Percentiles rank a stretch among this genome's conserved stretches.
Conservation (phyloP, 2,113 vertebrate species). For the Clarias batrachus region DNA sequence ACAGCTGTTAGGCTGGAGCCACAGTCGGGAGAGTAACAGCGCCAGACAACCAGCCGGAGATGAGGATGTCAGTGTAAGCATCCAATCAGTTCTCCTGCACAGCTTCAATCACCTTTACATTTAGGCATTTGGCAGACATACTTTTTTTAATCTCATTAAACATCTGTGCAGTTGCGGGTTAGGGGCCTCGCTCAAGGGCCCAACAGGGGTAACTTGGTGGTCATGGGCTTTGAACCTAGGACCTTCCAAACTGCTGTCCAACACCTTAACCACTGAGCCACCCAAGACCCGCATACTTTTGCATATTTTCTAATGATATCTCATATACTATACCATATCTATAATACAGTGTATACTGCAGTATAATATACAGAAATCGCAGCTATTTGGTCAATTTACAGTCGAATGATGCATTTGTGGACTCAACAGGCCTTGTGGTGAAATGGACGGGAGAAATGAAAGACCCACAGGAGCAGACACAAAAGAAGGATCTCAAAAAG, state of each 20-base stretch:
- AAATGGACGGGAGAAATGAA: not conserved
- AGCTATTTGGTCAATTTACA: slow-evolving; percentile 12
- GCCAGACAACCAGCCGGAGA: slow-evolving; percentile 7
- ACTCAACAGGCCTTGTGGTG: not conserved
- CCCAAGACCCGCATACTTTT: no score
- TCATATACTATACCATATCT: not conserved
- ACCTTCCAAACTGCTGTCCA: no score
- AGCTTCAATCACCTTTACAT: not conserved
- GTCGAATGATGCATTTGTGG: slow-evolving; percentile 16
- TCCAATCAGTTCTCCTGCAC: not conserved
- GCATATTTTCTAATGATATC: not conserved
- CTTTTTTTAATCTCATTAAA: no score
- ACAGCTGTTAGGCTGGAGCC: slow-evolving; percentile 44
- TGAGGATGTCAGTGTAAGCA: not conserved
- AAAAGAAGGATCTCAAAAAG: slow-evolving; percentile 39
- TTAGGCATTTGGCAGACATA: no score
- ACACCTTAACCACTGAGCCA: no score
- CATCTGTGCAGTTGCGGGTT: no score
- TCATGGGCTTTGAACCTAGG: no score
- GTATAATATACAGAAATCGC: not conserved
- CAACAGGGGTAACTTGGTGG: no score
- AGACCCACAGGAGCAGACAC: slow-evolving; percentile 48
- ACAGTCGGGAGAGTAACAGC: not conserved
- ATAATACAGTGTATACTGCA: no score
- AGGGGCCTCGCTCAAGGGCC: no score